Base-by-base conservation (phyloP, 2,113 vertebrate genomes). In the Archocentrus centrarchus region DNA sequence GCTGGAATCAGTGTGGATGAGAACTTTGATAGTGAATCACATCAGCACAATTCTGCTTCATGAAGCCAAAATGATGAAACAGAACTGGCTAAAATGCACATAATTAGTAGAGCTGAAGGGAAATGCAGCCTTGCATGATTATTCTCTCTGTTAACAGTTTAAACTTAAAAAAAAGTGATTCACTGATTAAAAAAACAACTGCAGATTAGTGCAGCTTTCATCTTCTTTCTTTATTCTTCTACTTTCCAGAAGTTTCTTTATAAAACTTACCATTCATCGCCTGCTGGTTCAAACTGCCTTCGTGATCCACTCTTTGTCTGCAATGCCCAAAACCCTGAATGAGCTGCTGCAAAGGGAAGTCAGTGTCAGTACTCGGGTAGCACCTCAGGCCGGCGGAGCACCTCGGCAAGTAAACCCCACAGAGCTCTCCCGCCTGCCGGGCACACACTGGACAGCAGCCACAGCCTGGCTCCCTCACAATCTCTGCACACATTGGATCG, bases 381-480 rank as follows among this genome's bases (percentile, higher is more conserved):
- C 97, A 99, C 91, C 96, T 96, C 80, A 97, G 94, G 60, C 96
- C 96, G 20, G 92, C 95, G 82, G 95, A 96, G 95, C 98, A 99
- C 87, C 97, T 95, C 1, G 97, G 96, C 6, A 96, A 97, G 93
- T 98, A 98, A 39, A 98, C 97, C 32, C 97, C 97, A 81, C 98
- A 98, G 2, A 93, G 88, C 86, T 98, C 96, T 55, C 96, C 96
- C 83, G 96, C 94, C 85, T 91, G 83, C 75, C 95, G 89, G 68
- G 96, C 96, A 84, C 97, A 97, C 81, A 96, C 95, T 2, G 97
- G 97, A 59, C 96, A 97, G 95, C 97, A 98, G 86, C 97, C 97
- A 47, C 97, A 97, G 89, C 97, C 97, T 4, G 96, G 96, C 90
- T 97, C 97, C 53, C 97, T 91, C 80, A 97, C 96, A 53, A 98